Evolutionary conservation across 2,113 vertebrate species (phyloP), one percentile per base, ranked within the genome.

Genomic region (Corythoichthys haematopterus): DNA sequence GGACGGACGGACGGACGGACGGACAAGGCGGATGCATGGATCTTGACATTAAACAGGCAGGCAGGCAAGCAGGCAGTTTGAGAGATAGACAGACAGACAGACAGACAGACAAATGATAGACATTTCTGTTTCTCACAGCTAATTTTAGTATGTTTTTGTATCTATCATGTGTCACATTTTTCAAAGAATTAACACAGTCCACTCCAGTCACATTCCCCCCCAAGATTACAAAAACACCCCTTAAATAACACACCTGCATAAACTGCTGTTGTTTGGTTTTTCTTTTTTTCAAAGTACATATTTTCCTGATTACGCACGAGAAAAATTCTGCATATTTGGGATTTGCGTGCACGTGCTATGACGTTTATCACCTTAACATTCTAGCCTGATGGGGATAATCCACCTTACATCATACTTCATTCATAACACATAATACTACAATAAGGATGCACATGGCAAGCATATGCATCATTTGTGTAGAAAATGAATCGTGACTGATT

Each of bases 361-460:
- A 28, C 38, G 72, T 74, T 80, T 83, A 80, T 68, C 71, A 76
- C 69, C 67, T 66, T 75, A 78, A 81, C 71, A 65, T 66, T 74
- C 66, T 37, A 52, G 45, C 68, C 62, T 47, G 9, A 35, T 46
- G 20, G 53, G 68, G 77, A 73, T 84, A 80, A 84, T 80, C 74
- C 51, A 1, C 48, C 50, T 84, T 71, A 81, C 69, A 78, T 71
- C 59, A 57, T 51, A 62, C 65, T 71, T 82, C 73, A 80, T 52
- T 16, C 71, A 71, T 67, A 82, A 74, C 69, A 66, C 55, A 55
- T 33, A 55, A 55, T 74, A 72, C 13, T 68, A 10, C 43, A 58
- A 62, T 45, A 13, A 20, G n/a, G 11, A 33, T 36, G 20, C 36
- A 68, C 38, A 77, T 74, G 47, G 73, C 63, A 68, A 47, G 74